Conservation (phyloP, 2,113 vertebrate genomes). For the Grus americana region DNA sequence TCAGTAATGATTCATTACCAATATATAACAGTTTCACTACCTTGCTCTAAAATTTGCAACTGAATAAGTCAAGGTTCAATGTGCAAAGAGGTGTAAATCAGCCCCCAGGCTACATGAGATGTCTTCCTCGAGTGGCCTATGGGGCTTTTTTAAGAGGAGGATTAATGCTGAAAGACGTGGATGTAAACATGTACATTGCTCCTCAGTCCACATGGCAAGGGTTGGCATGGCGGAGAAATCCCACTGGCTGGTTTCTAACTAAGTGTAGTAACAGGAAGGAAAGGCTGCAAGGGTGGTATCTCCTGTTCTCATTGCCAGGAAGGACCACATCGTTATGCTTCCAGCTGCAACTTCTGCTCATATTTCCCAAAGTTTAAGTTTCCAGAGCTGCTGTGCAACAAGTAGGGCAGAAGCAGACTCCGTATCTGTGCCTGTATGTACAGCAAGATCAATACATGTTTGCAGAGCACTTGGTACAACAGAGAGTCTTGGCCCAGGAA, state of each 20-base stretch:
- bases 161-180: background rate
- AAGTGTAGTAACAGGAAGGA: background rate
- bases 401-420: background rate
- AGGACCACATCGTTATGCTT: background rate
- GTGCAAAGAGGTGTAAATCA: background rate
- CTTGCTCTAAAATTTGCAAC: background rate
- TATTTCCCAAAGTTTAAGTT: background rate
- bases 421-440: background rate
- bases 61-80: background rate
- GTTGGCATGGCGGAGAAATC: background rate
- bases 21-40: background rate
- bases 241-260: background rate
- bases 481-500: background rate
- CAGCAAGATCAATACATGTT: background rate
- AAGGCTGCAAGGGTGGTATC: background rate
- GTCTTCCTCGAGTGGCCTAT: background rate
- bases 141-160: background rate
- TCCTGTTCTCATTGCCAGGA: background rate
- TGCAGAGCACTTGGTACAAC: background rate
- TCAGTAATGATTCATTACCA: background rate
- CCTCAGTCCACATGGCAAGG: background rate
- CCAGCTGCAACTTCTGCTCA: background rate
- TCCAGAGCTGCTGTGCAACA: background rate
- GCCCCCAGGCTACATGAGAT: background rate
- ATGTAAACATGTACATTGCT: background rate